Evolutionary conservation across 2,797 vertebrate genomes (phyloP).

Genomic region (Amphiprion clarkii): DNA sequence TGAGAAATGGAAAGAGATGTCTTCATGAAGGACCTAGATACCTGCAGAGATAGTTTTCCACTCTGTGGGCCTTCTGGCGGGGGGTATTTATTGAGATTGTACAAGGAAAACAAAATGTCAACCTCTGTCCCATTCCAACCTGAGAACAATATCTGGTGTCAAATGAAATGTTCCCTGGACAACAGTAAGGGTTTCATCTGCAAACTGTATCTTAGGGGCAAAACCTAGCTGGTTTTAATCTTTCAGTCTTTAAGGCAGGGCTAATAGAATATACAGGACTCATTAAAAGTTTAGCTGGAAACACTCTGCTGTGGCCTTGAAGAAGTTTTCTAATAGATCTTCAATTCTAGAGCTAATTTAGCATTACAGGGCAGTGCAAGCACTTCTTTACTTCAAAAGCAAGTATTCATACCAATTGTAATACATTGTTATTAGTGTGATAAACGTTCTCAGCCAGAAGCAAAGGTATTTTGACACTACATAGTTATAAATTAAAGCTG

Average conservation of each 20-base stretch:
- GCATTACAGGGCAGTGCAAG: slow-evolving; percentile 6
- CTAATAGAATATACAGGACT: slow-evolving; percentile 41
- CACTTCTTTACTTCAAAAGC: slow-evolving; percentile 5
- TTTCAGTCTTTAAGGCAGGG: slow-evolving; percentile 15
- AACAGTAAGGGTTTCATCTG: slow-evolving; percentile 48
- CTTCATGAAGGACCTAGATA: slow-evolving; percentile 12
- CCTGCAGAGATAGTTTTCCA: slow-evolving; percentile 53
- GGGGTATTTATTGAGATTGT: slow-evolving; percentile 56
- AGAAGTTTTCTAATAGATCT: slow-evolving; percentile 42
- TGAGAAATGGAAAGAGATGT: slow-evolving; percentile 32
- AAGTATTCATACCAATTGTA: slow-evolving; percentile 5
- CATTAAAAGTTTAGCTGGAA: slow-evolving; percentile 55
- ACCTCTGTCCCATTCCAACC: slow-evolving; percentile 59
- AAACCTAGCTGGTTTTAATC: slow-evolving; percentile 21
- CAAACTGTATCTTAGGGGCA: slow-evolving; percentile 27
- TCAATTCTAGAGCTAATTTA: slow-evolving; percentile 7
- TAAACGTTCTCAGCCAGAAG: neutral
- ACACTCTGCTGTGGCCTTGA: slow-evolving; percentile 19
- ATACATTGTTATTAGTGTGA: neutral
- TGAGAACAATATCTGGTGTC: slow-evolving; percentile 60
- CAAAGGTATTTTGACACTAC: neutral
- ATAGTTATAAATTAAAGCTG: neutral
- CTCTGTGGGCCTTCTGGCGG: slow-evolving; percentile 46
- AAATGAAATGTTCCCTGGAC: slow-evolving; percentile 66
- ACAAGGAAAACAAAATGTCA: slow-evolving; percentile 69